A percentile compares a stretch with the other conserved stretches of the same genome.
Evolutionary conservation across 2,888 invertebrate genomes (phyloP).

Genomic region (Adelphocoris suturalis): DNA sequence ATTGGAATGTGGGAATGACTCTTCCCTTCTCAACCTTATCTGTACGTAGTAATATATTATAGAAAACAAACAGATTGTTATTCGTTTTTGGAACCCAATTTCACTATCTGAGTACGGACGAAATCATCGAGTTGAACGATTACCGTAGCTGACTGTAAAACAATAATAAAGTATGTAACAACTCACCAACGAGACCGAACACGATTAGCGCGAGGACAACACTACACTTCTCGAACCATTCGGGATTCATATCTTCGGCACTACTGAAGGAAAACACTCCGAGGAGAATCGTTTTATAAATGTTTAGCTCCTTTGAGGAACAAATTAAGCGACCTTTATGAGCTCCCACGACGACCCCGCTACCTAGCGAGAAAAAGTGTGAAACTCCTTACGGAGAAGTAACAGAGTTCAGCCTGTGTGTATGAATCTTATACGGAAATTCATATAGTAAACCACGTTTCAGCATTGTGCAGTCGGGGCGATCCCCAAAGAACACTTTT

Average conservation of each 20-base stretch:
- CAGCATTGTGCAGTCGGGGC: no score
- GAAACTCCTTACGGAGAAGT: background rate
- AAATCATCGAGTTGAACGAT: background rate
- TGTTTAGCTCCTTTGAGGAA: conserved; percentile 66
- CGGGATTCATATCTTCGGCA: conserved; percentile 64
- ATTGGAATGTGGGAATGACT: background rate
- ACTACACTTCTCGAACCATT: conserved; percentile 33
- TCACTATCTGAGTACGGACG: background rate
- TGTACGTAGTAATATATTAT: no score
- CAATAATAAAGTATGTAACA: background rate
- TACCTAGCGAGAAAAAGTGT: conserved; percentile 13
- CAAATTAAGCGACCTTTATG: conserved; percentile 65
- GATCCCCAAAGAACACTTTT: no score
- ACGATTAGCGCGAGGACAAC: conserved; percentile 37
- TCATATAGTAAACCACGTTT: no score
- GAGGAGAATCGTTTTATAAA: conserved; percentile 66
- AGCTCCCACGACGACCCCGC: conserved; percentile 40
- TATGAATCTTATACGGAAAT: no score
- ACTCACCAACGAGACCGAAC: conserved; percentile 53
- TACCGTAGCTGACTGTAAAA: no score
- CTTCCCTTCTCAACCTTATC: no score
- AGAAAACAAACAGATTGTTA: no score
- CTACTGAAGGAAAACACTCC: conserved; percentile 65
- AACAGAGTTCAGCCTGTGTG: background rate
- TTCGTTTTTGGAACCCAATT: no score